Base-by-base conservation (phyloP, 2,797 vertebrate genomes). In the Harpagifer antarcticus region DNA sequence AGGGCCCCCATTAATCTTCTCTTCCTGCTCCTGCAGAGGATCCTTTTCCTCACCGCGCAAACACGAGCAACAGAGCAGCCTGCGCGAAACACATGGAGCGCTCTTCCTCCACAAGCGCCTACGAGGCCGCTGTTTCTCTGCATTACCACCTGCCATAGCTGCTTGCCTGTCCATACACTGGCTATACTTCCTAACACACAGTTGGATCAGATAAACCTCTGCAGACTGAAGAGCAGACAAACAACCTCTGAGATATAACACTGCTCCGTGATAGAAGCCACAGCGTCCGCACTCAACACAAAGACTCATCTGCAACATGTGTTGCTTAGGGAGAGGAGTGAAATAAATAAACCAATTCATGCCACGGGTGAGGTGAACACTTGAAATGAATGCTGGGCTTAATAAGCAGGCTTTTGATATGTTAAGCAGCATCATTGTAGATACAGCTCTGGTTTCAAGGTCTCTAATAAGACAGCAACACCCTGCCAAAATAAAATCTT, bases 401-500 rank as follows among this genome's bases (percentile, higher is more conserved):
- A 88, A 91, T 91, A 72, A 94, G 79, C 67, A 31, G 54, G 81
- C 90, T 95, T 37, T 95, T 95, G 92, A 95, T 93, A 94, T 95
- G 94, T 63, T 93, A 94, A 95, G 63, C 82, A 93, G 87, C 33
- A 33, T 66, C 71, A 67, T 76, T 82, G 48, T 52, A 64, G 44
- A 64, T 47, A 65, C 81, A 60, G 76, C 72, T 79, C 57, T 82
- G 61, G 12, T 83, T 84, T 90, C 79, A 85, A 85, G 72, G 72
- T 56, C 58, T 72, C 27, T 60, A 20, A 68, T 66, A 70, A 57
- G 52, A 76, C 71, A 82, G 67, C 37, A 40, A 63, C 12, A 74
- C 15, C 37, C 40, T 56, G 42, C 66, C 45, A 62, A 57, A 76
- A 65, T 33, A 20, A 66, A 62, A 50, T 61, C 56, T 45, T 71